Conservation (phyloP, 2,888 invertebrate species). For the Apeira syringaria region DNA sequence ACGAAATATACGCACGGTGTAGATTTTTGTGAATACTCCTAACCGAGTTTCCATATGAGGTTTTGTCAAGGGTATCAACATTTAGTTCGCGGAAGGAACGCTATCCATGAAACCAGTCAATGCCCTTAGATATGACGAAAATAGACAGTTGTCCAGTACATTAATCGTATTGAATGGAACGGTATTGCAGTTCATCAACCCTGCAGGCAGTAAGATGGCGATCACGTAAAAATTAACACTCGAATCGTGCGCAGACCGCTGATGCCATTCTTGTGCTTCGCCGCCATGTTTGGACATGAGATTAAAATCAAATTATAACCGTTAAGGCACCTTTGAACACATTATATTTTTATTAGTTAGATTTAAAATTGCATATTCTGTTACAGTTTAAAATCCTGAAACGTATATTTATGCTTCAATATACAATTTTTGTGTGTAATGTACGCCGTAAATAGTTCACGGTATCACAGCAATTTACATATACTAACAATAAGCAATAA, state of each 20-base stretch:
- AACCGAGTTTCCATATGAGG: slow-evolving; percentile 12
- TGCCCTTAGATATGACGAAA: slow-evolving; percentile 34
- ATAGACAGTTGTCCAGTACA: slow-evolving; percentile 34
- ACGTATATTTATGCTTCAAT: background rate
- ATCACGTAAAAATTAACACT: slow-evolving; percentile 66
- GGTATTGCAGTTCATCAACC: slow-evolving; percentile 66
- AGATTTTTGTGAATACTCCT: slow-evolving; percentile 4
- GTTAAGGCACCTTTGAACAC: background rate
- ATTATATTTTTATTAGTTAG: too few relatives aligned
- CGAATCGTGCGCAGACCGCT: slow-evolving; percentile 44
- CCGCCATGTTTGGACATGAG: background rate
- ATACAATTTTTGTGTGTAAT: background rate
- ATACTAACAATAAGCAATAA: slow-evolving; percentile 3
- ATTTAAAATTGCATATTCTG: too few relatives aligned
- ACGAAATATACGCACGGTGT: background rate
- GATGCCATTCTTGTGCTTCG: slow-evolving; percentile 14
- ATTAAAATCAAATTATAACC: slow-evolving; percentile 1
- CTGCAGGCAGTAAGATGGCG: slow-evolving; percentile 42
- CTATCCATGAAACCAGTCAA: slow-evolving; percentile 27
- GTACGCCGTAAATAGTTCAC: background rate
- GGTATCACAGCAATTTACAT: background rate
- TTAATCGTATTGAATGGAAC: slow-evolving; percentile 43
- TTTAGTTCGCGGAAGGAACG: slow-evolving; percentile 30
- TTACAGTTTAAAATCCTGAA: too few relatives aligned
- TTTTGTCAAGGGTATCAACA: slow-evolving; percentile 28